phyloP scores from a whole-genome alignment of 2,797 vertebrate genomes.

The Xyrichtys novacula region DNA sequence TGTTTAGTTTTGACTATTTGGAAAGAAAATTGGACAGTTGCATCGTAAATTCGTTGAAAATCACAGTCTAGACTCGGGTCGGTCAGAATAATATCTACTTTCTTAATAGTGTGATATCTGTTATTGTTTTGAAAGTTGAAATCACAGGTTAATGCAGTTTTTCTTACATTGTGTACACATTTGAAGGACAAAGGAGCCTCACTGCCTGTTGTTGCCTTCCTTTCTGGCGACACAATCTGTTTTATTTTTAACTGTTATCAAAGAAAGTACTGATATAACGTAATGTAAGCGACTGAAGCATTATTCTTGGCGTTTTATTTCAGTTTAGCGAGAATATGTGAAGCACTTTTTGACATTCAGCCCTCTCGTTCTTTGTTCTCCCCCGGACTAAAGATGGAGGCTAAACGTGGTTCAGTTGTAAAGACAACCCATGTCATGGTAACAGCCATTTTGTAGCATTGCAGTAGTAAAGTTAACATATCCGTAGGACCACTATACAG shows the following conservation, averaged over 20 bases:
- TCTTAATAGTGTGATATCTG: not conserved
- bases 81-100: slow-evolving; percentile 7
- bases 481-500: slow-evolving; percentile 6
- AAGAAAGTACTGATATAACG: not conserved
- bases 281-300: fast-evolving
- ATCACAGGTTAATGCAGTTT: not conserved
- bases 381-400: slow-evolving; percentile 77
- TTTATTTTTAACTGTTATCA: fast-evolving
- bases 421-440: slow-evolving; percentile 55
- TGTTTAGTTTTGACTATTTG: no score
- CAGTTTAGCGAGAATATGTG: fast-evolving
- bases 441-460: slow-evolving; percentile 81
- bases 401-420: slow-evolving; percentile 57
- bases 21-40: no score
- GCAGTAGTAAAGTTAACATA: slow-evolving; percentile 47
- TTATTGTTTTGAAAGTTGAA: not conserved
- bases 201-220: not conserved
- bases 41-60: not conserved
- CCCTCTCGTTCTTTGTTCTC: slow-evolving; percentile 62
- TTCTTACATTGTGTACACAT: not conserved
- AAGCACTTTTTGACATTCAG: not conserved
- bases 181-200: slow-evolving; percentile 10
- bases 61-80: not conserved
- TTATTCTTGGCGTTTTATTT: not conserved
- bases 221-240: not conserved